phyloP scores from a whole-genome alignment of 2,113 vertebrate species.

The Pituophis catenifer region DNA sequence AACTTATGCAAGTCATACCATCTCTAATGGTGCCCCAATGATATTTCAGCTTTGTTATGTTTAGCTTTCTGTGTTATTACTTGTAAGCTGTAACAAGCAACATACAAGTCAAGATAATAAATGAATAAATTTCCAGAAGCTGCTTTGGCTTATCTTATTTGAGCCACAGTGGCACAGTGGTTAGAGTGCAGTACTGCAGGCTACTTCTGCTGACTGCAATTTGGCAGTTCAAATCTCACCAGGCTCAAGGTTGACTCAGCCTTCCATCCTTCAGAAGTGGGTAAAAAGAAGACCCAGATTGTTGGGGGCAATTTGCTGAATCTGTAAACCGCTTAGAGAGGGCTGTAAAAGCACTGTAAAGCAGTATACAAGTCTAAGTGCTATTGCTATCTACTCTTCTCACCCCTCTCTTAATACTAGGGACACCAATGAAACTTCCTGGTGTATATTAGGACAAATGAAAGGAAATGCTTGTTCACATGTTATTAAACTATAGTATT shows the following conservation, averaged over 20 bases:
- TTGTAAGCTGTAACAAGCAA: background rate
- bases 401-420: background rate
- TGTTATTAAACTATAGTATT: background rate
- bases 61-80: background rate
- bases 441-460: background rate
- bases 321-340: too few species aligned
- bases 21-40: background rate
- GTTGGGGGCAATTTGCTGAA: too few species aligned
- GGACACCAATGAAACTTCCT: background rate
- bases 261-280: too few species aligned
- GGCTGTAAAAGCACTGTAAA: too few species aligned
- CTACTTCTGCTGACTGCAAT: too few species aligned
- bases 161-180: too few species aligned
- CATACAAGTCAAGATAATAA: background rate
- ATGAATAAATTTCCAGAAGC: background rate
- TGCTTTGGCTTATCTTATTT: background rate
- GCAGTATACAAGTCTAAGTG: too few species aligned
- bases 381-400: background rate
- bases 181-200: too few species aligned
- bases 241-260: too few species aligned
- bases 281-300: too few species aligned
- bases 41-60: background rate
- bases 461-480: background rate
- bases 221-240: too few species aligned
- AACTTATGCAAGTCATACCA: background rate